Base-by-base conservation (phyloP, 1,140 invertebrate genomes). In the Cotesia glomerata region DNA sequence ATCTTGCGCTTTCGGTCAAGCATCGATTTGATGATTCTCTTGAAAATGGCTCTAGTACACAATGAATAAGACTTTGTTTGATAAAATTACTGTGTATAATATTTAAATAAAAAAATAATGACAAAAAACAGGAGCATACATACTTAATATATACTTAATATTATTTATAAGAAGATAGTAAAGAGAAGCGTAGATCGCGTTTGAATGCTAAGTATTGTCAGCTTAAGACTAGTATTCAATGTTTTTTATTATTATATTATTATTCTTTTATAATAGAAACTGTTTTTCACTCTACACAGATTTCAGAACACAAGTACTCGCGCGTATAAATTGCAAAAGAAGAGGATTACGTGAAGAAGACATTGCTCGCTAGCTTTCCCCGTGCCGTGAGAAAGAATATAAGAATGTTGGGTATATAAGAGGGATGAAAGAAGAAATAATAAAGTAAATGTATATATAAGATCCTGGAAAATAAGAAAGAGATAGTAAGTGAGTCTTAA, bases 401-500 rank as follows among this genome's bases (percentile, higher is more conserved):
- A 26, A 11, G 1, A 4, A 4, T 13, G 32, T 32, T 61, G 11
- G 14, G 11, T 64, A 49, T 64, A 18, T 11, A 49, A 16, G 39
- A 35, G 8, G 35, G 11, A 58, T 39, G 51, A 59, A 64, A 64
- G 35, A 54, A 58, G 36, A 36, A 45, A 32, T 45, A 45, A 45
- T 45, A 45, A 45, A 45, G 7, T 45, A 45, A 9, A 45, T 45
- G 11, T 45, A 45, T 45, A 45, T 45, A 45, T 45, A 45, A 45
- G 39, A 45, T 45, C 11, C 77, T 77, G 73, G 71, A 49, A 82
- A 79, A 85, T 84, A 86, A 87, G 86, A 86, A 87, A 86, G 84
- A 87, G 86, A 87, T 87, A 87, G 87, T 87, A 85, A 87, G 84
- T 85, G 85, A 86, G 84, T 86, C 84, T 86, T 87, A 87, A 81